phyloP scores from a whole-genome alignment of 2,113 vertebrate genomes.

The Promerops cafer region DNA sequence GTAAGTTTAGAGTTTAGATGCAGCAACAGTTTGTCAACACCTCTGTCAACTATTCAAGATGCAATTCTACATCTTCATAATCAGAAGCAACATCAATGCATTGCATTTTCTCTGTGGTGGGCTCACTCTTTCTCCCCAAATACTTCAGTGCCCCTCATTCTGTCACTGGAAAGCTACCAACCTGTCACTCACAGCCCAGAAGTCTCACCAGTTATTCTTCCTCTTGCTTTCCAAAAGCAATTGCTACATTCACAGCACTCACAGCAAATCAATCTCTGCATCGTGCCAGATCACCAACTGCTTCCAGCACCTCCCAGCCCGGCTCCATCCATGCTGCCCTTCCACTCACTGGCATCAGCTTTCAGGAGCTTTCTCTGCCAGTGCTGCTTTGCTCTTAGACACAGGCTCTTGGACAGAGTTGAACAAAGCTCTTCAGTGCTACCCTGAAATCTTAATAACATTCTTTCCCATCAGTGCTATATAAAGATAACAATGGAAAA shows the following conservation, averaged over 20 bases:
- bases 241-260: neutral
- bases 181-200: slow-evolving; percentile 43
- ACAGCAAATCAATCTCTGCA: neutral
- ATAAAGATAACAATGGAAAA: neutral
- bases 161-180: slow-evolving; percentile 50
- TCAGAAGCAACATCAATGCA: neutral
- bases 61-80: slow-evolving; percentile 39
- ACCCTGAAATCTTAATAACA: neutral
- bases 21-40: slow-evolving; percentile 35
- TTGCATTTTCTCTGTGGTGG: slow-evolving; percentile 38
- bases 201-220: slow-evolving; percentile 40
- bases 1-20: neutral
- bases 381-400: neutral
- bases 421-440: neutral
- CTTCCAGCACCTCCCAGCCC: neutral
- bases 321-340: neutral
- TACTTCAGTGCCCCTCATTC: slow-evolving; percentile 25
- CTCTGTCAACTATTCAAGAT: slow-evolving; percentile 21
- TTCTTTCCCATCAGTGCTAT: neutral
- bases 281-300: neutral
- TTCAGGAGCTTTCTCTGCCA: neutral
- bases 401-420: neutral
- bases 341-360: neutral
- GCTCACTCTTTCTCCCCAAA: slow-evolving; percentile 27
- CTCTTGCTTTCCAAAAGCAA: slow-evolving; percentile 26